Base-by-base conservation (phyloP, 2,888 invertebrate genomes). In the Brenthis hecate region DNA sequence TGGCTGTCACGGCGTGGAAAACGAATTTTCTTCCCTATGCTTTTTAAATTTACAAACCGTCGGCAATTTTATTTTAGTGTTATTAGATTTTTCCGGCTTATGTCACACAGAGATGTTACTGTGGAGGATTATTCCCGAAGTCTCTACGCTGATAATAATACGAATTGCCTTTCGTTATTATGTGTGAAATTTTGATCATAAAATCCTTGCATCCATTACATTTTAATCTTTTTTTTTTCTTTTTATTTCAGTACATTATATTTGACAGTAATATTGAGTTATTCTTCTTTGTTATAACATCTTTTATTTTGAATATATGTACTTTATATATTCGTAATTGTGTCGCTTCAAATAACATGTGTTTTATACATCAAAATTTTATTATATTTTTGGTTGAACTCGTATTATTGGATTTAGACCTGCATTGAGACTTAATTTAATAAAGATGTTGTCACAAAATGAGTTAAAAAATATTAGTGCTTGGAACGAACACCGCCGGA, bases 41-140 rank as follows among this genome's bases (percentile, higher is more conserved):
- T 81, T 89, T 91, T 88, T 87, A 87, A 91, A 92, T 90, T 89
- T 90, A 89, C 91, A 92, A 91, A 92, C 89, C 87, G 87, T 84
- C 82, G 78, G 91, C 93, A 92, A 92, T 92, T 92, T 88, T 91
- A 90, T 92, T 92, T 92, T 92, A 92, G 92, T 92, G 92, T 92
- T 92, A 92, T 92, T 91, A 92, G 91, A 92, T 91, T 92, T 91
- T 92, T 91, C 89, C 90, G 90, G 92, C 85, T 92, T 91, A 91
- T 89, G 92, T 92, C 92, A 91, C 90, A 86, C 86, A 80, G 84
- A 83, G 81, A 81, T 85, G 91, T 88, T 88, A 87, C 86, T 81
- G 88, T 83, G 80, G 84, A 85, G 91, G 92, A 91, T 92, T 92
- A 92, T 87, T 91, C 89, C 86, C 90, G 87, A 85, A 87, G 88